Conservation (phyloP, 2,113 vertebrate species). For the Dascyllus trimaculatus region DNA sequence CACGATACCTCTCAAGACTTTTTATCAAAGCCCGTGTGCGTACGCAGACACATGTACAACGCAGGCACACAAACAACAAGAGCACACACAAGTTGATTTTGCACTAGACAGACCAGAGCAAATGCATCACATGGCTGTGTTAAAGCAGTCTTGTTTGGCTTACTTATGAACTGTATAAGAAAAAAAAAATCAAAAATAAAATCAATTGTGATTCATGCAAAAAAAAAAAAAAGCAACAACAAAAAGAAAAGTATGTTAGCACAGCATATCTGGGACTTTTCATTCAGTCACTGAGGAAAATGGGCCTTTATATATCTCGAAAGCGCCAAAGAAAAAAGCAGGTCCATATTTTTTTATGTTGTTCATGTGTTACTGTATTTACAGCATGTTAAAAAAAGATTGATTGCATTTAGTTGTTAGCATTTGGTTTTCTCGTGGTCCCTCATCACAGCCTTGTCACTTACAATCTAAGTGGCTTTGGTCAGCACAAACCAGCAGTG, state of each 20-base stretch:
- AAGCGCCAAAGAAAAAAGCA: neutral
- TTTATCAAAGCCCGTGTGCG: conserved; percentile 70
- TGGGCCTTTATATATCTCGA: neutral
- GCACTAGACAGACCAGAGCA: conserved; percentile 17
- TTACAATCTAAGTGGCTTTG: conserved; percentile 48
- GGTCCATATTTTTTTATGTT: neutral
- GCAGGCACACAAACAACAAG: neutral
- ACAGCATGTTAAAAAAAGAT: neutral
- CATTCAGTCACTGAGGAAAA: conserved; percentile 11
- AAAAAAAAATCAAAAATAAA: conserved; percentile 24
- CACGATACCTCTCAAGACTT: conserved; percentile 73
- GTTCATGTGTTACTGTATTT: neutral
- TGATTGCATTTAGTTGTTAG: conserved; percentile 8
- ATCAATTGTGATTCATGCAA: conserved; percentile 13
- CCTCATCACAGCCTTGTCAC: conserved; percentile 43
- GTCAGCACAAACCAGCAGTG: conserved; percentile 59
- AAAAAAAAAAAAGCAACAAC: neutral
- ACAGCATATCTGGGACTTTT: conserved; percentile 2
- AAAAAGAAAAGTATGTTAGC: neutral
- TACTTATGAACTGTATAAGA: conserved; percentile 7
- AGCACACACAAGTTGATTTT: conserved; percentile 35
- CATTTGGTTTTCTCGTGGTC: conserved; percentile 30
- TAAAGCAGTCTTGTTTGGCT: conserved; percentile 21
- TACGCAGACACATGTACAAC: conserved; percentile 34
- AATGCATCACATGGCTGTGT: conserved; percentile 23